Base-by-base conservation (phyloP, 2,113 vertebrate species). In the Burhinus bistriatus region DNA sequence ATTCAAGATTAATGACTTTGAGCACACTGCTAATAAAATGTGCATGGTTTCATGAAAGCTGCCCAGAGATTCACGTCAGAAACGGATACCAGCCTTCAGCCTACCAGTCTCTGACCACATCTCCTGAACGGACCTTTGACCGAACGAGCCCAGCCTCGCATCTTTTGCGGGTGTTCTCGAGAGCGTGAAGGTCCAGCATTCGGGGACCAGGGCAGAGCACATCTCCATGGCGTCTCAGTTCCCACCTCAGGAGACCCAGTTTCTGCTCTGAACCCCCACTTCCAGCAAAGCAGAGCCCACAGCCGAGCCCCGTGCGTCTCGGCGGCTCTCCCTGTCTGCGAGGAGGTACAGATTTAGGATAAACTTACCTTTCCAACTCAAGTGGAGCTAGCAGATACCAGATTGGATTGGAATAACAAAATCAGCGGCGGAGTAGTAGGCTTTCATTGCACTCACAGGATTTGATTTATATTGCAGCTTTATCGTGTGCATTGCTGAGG, bases 381-480 rank as follows among this genome's bases (percentile, higher is more conserved):
- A 85, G 44, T 62, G 93, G 73, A 94, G 49, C 25, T 14, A 89
- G 55, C 64, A 80, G 81, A 75, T 36, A 49, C 12, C 72, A 49
- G 51, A 17, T 72, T 73, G 21, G 21, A 49, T 9, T 44, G 32
- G 77, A 81, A 52, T 19, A 30, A 64, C 14, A 17, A 69, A 76
- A n/a, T 9, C 40, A 29, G 4, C 10, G 87, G 71, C 59, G 62
- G 62, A 79, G 19, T 12, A 38, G 45, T 32, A 69, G 55, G 58
- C 10, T 65, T 81, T 76, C 83, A 25, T 36, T 40, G 89, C 52
- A 5, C 22, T 32, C 62, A 45, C 84, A 91, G 92, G 87, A 45
- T 94, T 71, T 89, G 61, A 93, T 91, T 93, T 78, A 79, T 84
- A 59, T 29, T 12, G 36, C 59, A 94, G 88, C 68, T 72, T 80